Evolutionary conservation across 2,888 invertebrate genomes (phyloP).

Genomic region (Horisme vitalbata): DNA sequence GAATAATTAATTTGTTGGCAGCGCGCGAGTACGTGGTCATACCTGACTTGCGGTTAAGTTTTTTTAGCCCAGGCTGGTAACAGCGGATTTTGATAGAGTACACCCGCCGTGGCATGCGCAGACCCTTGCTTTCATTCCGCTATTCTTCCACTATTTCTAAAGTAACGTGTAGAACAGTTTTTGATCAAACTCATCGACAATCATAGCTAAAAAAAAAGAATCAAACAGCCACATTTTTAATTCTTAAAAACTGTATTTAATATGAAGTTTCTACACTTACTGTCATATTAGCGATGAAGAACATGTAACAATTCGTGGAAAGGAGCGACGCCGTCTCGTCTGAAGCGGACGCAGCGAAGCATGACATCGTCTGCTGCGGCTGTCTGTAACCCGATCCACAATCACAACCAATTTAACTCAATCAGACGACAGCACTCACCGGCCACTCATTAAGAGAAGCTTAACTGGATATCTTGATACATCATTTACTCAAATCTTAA

Average conservation of each 20-base stretch:
- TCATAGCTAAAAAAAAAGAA: too few relatives aligned
- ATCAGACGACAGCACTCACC: conserved; percentile 45
- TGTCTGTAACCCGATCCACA: conserved; percentile 59
- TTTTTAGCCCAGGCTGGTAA: too few relatives aligned
- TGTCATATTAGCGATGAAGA: too few relatives aligned
- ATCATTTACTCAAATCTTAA: conserved; percentile 7
- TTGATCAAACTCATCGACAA: too few relatives aligned
- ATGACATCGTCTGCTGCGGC: conserved; percentile 46
- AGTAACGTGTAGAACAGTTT: too few relatives aligned
- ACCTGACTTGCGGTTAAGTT: background rate
- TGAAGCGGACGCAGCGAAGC: conserved; percentile 42
- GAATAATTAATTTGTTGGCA: conserved; percentile 10
- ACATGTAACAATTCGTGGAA: conserved; percentile 24
- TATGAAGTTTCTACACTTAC: too few relatives aligned
- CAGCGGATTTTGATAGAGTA: too few relatives aligned
- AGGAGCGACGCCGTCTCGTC: conserved; percentile 43
- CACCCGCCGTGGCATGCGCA: too few relatives aligned
- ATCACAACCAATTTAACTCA: conserved; percentile 69
- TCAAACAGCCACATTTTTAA: too few relatives aligned
- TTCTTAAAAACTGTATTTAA: too few relatives aligned
- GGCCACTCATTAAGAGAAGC: conserved; percentile 28
- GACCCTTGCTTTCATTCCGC: too few relatives aligned
- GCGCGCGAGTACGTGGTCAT: background rate
- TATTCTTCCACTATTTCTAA: too few relatives aligned
- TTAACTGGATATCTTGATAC: conserved; percentile 23